phyloP scores from a whole-genome alignment of 2,113 vertebrate genomes.

The Sinocyclocheilus anophthalmus region DNA sequence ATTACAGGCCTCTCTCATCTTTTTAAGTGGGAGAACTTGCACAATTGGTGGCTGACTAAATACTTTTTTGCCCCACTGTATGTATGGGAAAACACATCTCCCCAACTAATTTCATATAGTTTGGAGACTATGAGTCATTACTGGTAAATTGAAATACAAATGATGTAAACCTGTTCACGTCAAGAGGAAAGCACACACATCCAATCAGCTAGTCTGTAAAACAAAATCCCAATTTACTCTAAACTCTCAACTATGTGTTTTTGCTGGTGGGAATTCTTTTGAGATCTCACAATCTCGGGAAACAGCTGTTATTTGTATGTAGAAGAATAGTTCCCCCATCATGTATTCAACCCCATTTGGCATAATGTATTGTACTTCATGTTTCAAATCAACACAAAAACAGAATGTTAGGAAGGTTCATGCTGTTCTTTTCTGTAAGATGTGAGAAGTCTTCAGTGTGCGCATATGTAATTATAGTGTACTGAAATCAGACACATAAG shows the following conservation, averaged over 20 bases:
- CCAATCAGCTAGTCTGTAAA: neutral
- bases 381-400: neutral
- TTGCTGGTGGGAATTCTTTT: neutral
- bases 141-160: neutral
- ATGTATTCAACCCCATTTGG: neutral
- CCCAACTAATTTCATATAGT: neutral
- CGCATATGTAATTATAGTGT: neutral
- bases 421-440: neutral
- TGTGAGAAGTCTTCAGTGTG: neutral
- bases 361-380: neutral
- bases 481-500: neutral
- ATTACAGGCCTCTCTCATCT: too few species aligned
- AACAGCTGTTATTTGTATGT: neutral
- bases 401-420: neutral
- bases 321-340: neutral
- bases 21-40: too few species aligned
- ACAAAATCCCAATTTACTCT: neutral
- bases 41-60: too few species aligned
- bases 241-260: neutral
- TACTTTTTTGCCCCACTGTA: neutral
- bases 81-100: neutral
- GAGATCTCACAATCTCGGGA: neutral
- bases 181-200: neutral
- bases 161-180: neutral
- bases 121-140: neutral